Evolutionary conservation across 2,888 invertebrate genomes (phyloP), one percentile per base, ranked within the genome.

Genomic region (Cephus spinipes): DNA sequence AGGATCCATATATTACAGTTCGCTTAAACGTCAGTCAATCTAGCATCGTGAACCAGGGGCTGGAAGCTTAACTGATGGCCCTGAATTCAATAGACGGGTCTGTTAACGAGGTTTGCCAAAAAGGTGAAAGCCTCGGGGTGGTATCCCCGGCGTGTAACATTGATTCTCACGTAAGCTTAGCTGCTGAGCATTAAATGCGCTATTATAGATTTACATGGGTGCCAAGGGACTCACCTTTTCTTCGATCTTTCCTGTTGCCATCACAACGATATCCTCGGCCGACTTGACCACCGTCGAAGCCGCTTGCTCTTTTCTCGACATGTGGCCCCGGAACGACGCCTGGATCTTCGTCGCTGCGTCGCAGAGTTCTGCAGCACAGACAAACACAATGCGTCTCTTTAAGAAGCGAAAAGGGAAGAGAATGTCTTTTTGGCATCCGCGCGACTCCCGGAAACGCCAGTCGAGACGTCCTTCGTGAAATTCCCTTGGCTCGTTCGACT

Each of bases 341-440:
- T 98, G 97, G 91, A 98, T 98, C 93, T 97, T 97, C 76, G 96
- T 96, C 68, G 97, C 98, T 6, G 97, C 97, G 91, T 95, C 93
- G 91, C 95, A 95, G 84, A 97, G 93, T 87, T 97, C 97, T 97
- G 94, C 9, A 79, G 81, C 55, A 23, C 9, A 55, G 6, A 55
- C 0, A 55, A 23, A 55, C 23, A 55, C 6, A 15, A 23, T 23
- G 15, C 23, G 55, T 23, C 55, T 23, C 9, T 2, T 55, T 23
- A 4, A 15, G 55, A 55, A 23, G 55, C 55, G 55, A 55, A 9
- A 23, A 23, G 55, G 55, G 0, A 23, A 1, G 23, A 9, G 23
- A 55, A 55, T 23, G 12, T 55, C 55, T 55, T 23, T 55, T 23
- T 55, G 55, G 55, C 55, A 23, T 23, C n/a, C 23, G 55, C 9